phyloP scores from a whole-genome alignment of 2,113 vertebrate species.

The Pantherophis guttatus region DNA sequence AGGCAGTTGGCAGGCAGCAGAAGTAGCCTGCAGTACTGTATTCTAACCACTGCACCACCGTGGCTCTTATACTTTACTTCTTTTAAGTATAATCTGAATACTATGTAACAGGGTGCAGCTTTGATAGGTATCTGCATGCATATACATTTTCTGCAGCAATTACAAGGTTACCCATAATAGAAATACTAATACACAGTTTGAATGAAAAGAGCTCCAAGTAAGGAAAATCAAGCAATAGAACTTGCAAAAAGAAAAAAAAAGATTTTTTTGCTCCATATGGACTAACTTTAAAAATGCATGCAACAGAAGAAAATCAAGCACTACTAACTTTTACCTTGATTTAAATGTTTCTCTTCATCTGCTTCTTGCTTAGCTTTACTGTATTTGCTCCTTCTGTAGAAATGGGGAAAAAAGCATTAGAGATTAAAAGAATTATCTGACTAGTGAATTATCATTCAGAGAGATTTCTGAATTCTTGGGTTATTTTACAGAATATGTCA shows the following conservation, averaged over 20 bases:
- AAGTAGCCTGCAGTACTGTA: too few species aligned
- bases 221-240: constrained; percentile 8
- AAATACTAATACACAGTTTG: neutral
- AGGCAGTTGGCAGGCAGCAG: too few species aligned
- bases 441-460: neutral
- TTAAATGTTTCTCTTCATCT: constrained; percentile 93
- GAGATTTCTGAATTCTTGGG: constrained; percentile 43
- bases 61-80: neutral
- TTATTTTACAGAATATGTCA: constrained; percentile 15
- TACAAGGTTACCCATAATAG: neutral
- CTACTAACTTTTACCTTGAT: constrained; percentile 81
- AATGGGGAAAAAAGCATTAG: constrained; percentile 54
- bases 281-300: constrained; percentile 16
- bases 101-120: neutral
- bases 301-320: constrained; percentile 9
- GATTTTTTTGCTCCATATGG: neutral
- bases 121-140: neutral
- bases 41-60: too few species aligned
- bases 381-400: constrained; percentile 89
- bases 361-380: constrained; percentile 96
- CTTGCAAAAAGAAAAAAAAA: neutral
- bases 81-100: neutral
- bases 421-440: constrained; percentile 2
- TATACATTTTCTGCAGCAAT: neutral
- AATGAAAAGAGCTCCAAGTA: neutral